Conservation (phyloP, 2,888 invertebrate species). For the Phaedon cochleariae region DNA sequence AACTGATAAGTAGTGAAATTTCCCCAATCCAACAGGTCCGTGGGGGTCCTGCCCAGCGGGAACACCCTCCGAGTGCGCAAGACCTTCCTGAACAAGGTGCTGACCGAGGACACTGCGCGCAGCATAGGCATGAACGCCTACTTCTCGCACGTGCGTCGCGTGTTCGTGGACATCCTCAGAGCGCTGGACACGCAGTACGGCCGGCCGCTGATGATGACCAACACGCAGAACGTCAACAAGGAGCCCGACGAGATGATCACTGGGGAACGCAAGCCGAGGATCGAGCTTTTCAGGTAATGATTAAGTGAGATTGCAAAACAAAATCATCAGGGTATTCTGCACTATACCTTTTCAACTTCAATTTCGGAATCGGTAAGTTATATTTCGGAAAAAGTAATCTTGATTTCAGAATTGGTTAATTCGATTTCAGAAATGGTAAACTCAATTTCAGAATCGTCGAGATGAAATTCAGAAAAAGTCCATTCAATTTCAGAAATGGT, state of each 20-base stretch:
- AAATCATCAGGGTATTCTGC: too few relatives aligned
- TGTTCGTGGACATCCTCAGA: constrained; percentile 93
- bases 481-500: too few relatives aligned
- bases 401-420: too few relatives aligned
- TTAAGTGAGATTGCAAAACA: too few relatives aligned
- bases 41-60: constrained; percentile 91
- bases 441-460: too few relatives aligned
- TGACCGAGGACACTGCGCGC: constrained; percentile 95
- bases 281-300: constrained; percentile 96
- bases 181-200: constrained; percentile 96
- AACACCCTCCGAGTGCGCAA: constrained; percentile 92
- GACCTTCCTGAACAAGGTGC: constrained; percentile 94
- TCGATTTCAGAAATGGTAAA: too few relatives aligned
- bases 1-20: too few relatives aligned
- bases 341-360: too few relatives aligned
- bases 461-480: too few relatives aligned
- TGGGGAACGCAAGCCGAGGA: constrained; percentile 96
- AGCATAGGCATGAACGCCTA: constrained; percentile 97
- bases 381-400: too few relatives aligned
- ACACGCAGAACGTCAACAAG: constrained; percentile 94
- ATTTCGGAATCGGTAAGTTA: too few relatives aligned
- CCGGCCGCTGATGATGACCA: constrained; percentile 95
- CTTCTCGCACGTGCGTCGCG: constrained; percentile 93
- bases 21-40: too few relatives aligned
- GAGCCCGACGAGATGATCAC: constrained; percentile 91